These are phyloP conservation scores for Muntiacus reevesi DNA, from an alignment of 2,113 vertebrate species.

Conservation along the genomic window DNA sequence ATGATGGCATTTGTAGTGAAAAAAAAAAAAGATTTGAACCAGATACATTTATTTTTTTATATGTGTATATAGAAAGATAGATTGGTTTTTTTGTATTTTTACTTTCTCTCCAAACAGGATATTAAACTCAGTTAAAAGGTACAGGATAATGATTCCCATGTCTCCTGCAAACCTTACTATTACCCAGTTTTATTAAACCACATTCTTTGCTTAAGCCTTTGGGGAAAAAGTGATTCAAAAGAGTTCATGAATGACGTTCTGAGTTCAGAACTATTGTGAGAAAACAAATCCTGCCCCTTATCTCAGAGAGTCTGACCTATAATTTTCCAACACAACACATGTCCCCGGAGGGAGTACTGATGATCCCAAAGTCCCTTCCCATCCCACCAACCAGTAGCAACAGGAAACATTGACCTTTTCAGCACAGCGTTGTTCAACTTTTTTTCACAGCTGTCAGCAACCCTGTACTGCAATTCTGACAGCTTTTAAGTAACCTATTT, in stretches of 20 bases:
- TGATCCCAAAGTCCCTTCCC: neutral
- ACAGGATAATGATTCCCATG: neutral
- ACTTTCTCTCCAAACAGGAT: constrained; percentile 34
- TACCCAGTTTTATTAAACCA: constrained; percentile 45
- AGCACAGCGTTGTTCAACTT: neutral
- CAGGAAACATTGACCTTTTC: constrained; percentile 11
- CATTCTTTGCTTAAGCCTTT: constrained; percentile 41
- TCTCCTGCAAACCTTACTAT: constrained; percentile 6
- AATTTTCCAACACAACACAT: neutral
- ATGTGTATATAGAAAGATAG: neutral
- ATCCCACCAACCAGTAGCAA: neutral
- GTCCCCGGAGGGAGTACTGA: neutral
- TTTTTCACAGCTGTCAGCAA: constrained; percentile 24
- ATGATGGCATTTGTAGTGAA: neutral
- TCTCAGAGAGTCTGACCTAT: neutral
- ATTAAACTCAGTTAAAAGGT: constrained; percentile 56
- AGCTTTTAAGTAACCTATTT: constrained; percentile 52
- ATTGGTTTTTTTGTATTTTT: constrained; percentile 25
- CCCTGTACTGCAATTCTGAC: neutral
- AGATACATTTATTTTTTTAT: neutral
- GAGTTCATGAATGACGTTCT: neutral
- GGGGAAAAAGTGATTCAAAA: neutral
- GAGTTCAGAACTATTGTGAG: neutral
- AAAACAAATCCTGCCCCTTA: neutral
- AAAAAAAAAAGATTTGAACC: neutral